These are phyloP conservation scores for Caenorhabditis remanei DNA, from an alignment of 1,140 invertebrate species.

Conservation along the genomic window DNA sequence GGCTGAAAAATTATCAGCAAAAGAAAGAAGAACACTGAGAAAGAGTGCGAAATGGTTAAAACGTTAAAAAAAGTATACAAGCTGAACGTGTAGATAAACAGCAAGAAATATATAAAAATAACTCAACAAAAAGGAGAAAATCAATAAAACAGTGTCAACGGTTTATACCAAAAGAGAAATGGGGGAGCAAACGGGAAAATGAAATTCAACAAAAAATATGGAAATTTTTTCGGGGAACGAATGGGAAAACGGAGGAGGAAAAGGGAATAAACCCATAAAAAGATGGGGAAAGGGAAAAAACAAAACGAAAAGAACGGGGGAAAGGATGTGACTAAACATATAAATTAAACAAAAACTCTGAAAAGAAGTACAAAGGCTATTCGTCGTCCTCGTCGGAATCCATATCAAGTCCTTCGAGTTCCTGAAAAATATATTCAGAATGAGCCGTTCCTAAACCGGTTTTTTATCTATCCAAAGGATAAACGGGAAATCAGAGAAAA, in stretches of 20 bases:
- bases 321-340: neutral
- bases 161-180: neutral
- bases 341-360: neutral
- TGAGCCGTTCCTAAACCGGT: too few species aligned
- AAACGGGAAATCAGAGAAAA: neutral
- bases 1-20: too few species aligned
- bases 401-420: conserved; percentile 63
- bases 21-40: too few species aligned
- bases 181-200: neutral
- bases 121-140: neutral
- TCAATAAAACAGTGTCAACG: neutral
- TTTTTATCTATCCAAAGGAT: too few species aligned
- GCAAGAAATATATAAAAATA: neutral
- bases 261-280: neutral
- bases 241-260: neutral
- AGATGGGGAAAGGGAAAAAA: too few species aligned
- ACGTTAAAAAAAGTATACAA: neutral
- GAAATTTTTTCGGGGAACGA: neutral
- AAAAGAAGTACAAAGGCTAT: neutral
- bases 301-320: neutral
- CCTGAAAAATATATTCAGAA: conserved; percentile 38
- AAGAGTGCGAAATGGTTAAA: neutral
- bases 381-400: conserved; percentile 58
- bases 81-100: neutral
- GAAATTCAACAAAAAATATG: neutral